A percentile compares a stretch with the other conserved stretches of the same genome.
Conservation (phyloP, 2,797 vertebrate species). For the Columba guinea region DNA sequence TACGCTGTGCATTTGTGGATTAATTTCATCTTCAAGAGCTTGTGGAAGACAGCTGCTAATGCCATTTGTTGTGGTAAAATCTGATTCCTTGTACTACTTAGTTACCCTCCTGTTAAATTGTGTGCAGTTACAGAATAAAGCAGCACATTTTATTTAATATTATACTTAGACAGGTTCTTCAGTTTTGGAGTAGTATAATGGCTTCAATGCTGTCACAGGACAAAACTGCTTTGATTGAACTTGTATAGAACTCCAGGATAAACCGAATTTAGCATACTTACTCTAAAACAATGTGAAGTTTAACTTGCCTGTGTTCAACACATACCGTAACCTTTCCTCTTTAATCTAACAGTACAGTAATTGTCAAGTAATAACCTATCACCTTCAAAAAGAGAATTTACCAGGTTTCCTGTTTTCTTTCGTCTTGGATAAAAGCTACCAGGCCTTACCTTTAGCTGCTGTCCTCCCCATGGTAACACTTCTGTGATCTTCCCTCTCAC, state of each 20-base stretch:
- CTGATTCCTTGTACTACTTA: neutral
- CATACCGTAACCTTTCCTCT: neutral
- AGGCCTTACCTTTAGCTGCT: constrained; percentile 83
- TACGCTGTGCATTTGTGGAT: neutral
- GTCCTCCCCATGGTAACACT: constrained; percentile 86
- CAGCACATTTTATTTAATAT: neutral
- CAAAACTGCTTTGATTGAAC: neutral
- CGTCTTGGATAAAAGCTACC: constrained; percentile 8
- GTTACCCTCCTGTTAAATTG: neutral
- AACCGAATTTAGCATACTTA: neutral
- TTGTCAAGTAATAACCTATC: neutral
- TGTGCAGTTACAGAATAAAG: neutral
- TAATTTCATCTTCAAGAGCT: neutral
- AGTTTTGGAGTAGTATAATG: neutral
- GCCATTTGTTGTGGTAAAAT: neutral
- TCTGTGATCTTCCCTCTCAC: constrained; percentile 66
- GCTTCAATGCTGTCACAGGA: neutral
- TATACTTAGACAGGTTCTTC: neutral
- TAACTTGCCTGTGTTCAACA: neutral
- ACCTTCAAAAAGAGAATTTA: neutral
- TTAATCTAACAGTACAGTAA: neutral
- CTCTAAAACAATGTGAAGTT: neutral
- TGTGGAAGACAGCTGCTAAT: neutral
- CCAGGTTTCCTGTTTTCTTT: neutral
- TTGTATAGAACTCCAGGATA: neutral